Conservation (phyloP, 1,140 invertebrate species). For the Episyrphus balteatus region DNA sequence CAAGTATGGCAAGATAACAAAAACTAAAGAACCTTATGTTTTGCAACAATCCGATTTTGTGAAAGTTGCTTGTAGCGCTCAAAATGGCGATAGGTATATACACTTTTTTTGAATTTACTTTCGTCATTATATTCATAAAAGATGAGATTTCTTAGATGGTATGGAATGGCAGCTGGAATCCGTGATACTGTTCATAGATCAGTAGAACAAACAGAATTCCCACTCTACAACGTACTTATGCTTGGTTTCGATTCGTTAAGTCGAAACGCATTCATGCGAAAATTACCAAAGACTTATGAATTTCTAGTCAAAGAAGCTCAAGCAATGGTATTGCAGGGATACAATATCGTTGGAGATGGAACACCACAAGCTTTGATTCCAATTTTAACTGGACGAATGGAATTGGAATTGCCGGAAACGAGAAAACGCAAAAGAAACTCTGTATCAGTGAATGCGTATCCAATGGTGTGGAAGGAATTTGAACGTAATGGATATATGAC, state of each 20-base stretch:
- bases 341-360: constrained; percentile 90
- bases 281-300: constrained; percentile 69
- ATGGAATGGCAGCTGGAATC: constrained; percentile 30
- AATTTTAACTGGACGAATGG: constrained; percentile 78
- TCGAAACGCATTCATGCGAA: constrained; percentile 72
- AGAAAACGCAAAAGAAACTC: constrained; percentile 55
- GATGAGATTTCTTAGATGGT: constrained; percentile 16
- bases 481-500: constrained; percentile 57
- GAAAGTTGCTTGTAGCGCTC: constrained; percentile 43
- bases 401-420: constrained; percentile 77
- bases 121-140: background rate
- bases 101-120: background rate
- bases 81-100: constrained; percentile 40
- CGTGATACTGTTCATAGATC: constrained; percentile 14
- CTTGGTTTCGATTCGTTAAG: constrained; percentile 88
- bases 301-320: constrained; percentile 61
- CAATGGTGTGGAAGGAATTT: constrained; percentile 72
- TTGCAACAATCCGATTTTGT: constrained; percentile 56
- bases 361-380: constrained; percentile 88
- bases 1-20: constrained; percentile 39
- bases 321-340: constrained; percentile 62
- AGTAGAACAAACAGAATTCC: constrained; percentile 12
- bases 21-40: constrained; percentile 46
- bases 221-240: constrained; percentile 62
- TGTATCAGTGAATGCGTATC: constrained; percentile 63